Conservation (phyloP, 2,888 invertebrate species). For the Corythucha ciliata region DNA sequence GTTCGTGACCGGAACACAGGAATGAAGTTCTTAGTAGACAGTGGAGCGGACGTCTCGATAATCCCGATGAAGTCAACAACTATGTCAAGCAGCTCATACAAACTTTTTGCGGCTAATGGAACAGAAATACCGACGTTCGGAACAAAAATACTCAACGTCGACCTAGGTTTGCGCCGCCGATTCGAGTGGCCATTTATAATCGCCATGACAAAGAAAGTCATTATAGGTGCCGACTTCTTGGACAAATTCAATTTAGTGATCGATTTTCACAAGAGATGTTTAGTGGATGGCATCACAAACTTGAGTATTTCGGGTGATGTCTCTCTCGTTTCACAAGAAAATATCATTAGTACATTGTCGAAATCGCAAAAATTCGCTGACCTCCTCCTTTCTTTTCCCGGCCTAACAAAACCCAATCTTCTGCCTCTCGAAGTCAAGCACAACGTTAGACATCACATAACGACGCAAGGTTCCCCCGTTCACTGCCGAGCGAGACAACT, state of each 20-base stretch:
- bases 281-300: conserved; percentile 14
- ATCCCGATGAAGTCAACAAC: conserved; percentile 7
- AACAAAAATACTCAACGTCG: conserved; percentile 13
- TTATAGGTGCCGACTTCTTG: conserved; percentile 31
- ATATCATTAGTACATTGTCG: not conserved
- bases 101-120: conserved; percentile 34
- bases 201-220: conserved; percentile 10
- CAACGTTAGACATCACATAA: conserved; percentile 29
- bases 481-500: conserved; percentile 36
- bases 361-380: conserved; percentile 3
- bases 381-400: not conserved
- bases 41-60: conserved; percentile 27
- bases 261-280: conserved; percentile 5
- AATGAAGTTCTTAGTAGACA: conserved; percentile 20
- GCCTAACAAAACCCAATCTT: conserved; percentile 3
- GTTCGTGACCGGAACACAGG: conserved; percentile 2
- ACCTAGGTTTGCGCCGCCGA: conserved; percentile 27
- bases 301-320: not conserved
- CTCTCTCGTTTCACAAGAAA: not conserved
- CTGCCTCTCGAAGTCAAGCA: conserved; percentile 14
- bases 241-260: conserved; percentile 10
- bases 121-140: conserved; percentile 31
- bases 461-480: conserved; percentile 38
- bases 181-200: conserved; percentile 22
- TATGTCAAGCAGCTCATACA: not conserved